These are phyloP conservation scores for Laothoe populi DNA, from an alignment of 2,888 invertebrate species.

Conservation along the genomic window DNA sequence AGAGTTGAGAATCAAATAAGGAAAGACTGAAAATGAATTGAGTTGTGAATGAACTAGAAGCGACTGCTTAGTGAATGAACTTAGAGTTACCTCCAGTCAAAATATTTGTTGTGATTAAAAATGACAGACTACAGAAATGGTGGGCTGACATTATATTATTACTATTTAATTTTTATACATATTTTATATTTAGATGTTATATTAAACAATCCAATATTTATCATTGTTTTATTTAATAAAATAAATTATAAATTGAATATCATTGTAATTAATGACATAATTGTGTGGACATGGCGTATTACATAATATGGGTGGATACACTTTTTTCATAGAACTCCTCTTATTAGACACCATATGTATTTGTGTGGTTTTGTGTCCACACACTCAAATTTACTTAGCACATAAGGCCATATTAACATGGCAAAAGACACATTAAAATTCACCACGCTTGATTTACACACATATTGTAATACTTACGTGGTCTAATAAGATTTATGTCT, in stretches of 20 bases:
- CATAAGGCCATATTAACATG: too few relatives aligned
- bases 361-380: too few relatives aligned
- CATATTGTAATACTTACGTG: too few relatives aligned
- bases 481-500: too few relatives aligned
- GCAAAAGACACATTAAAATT: too few relatives aligned
- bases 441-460: too few relatives aligned
- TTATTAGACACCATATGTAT: too few relatives aligned
- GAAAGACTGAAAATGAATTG: slow-evolving; percentile 14
- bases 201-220: not conserved
- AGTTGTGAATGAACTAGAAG: slow-evolving; percentile 8
- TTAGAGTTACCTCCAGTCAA: slow-evolving; percentile 44
- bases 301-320: too few relatives aligned
- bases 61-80: not conserved
- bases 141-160: not conserved
- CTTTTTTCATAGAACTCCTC: too few relatives aligned
- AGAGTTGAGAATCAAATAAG: not conserved
- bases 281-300: too few relatives aligned
- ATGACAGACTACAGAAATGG: not conserved
- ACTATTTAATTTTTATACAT: slow-evolving; percentile 14
- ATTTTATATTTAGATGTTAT: slow-evolving; percentile 9
- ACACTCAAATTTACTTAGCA: too few relatives aligned
- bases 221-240: slow-evolving; percentile 10
- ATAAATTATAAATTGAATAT: not conserved
- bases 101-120: slow-evolving; percentile 23
- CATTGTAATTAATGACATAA: too few relatives aligned